Evolutionary conservation across 2,888 invertebrate genomes (phyloP).

Genomic region (Psylliodes chrysocephalus): DNA sequence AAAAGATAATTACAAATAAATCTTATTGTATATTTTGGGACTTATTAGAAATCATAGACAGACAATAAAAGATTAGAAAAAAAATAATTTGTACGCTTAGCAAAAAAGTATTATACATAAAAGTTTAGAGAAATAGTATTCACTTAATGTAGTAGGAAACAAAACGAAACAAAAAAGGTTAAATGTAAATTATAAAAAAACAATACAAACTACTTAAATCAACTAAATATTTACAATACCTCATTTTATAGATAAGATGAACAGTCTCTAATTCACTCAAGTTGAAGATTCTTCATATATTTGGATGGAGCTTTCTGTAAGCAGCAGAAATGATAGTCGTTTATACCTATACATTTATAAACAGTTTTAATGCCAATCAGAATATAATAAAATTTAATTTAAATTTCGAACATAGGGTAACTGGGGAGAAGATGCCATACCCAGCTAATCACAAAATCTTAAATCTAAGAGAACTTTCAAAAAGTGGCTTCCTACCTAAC

Average conservation of each 20-base stretch:
- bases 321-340: conserved; percentile 12
- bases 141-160: conserved; percentile 1
- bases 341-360: conserved; percentile 11
- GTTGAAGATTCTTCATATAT: conserved; percentile 5
- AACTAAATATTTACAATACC: conserved; percentile 4
- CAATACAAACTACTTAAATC: conserved; percentile 2
- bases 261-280: neutral
- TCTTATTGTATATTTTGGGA: conserved; percentile 9
- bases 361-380: conserved; percentile 1
- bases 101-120: neutral
- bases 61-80: neutral
- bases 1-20: conserved; percentile 8
- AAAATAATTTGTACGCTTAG: neutral
- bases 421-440: conserved; percentile 13
- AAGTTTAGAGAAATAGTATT: neutral
- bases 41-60: neutral
- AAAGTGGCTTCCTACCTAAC: neutral
- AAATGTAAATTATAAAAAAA: neutral
- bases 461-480: neutral
- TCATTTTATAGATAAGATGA: neutral
- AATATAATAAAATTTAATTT: neutral
- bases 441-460: neutral
- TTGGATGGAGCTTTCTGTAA: neutral
- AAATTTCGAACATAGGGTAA: conserved; percentile 6
- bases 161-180: neutral